Evolutionary conservation across 2,888 invertebrate genomes (phyloP).

Genomic region (Himalopsyche tibetana): DNA sequence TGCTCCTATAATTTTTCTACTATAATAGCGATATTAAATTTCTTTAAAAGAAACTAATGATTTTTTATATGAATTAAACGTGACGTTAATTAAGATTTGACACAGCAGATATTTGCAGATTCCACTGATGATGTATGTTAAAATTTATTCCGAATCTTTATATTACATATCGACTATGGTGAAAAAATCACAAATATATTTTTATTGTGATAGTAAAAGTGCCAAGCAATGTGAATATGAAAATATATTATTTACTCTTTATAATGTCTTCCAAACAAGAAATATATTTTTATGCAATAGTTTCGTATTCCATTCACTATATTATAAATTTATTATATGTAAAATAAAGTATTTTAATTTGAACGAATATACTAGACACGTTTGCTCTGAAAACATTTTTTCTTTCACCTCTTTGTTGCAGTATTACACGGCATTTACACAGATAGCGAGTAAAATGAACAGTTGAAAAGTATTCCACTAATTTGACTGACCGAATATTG

Average conservation of each 20-base stretch:
- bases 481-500: too few species aligned
- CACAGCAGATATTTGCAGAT: too few species aligned
- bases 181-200: conserved; percentile 13
- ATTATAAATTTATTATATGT: neutral
- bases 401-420: neutral
- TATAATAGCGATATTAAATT: too few species aligned
- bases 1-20: too few species aligned
- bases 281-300: neutral
- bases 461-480: too few species aligned
- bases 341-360: neutral
- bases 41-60: too few species aligned
- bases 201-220: neutral
- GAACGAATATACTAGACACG: neutral
- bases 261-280: conserved; percentile 18
- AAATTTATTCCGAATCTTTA: too few species aligned
- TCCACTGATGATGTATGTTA: too few species aligned
- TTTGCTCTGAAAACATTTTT: neutral
- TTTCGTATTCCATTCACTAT: neutral
- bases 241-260: conserved; percentile 18
- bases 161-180: too few species aligned
- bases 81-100: neutral
- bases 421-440: neutral
- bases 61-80: neutral
- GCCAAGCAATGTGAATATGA: neutral
- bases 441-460: too few species aligned